These are phyloP conservation scores for Sceloporus tristichus DNA, from an alignment of 2,113 vertebrate genomes.

Conservation along the genomic window DNA sequence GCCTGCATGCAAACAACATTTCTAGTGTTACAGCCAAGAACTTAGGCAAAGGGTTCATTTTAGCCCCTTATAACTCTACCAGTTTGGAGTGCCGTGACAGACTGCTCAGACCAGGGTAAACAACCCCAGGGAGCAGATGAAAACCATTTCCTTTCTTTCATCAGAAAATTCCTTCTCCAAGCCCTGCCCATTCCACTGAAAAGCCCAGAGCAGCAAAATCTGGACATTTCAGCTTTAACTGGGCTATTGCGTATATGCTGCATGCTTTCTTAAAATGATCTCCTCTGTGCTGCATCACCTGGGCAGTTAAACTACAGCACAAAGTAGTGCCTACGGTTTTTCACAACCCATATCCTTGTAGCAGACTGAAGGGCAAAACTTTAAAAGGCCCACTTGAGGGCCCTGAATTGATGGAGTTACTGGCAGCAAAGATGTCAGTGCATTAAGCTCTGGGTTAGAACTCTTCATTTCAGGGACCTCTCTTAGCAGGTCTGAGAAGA, in stretches of 20 bases:
- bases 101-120: constrained; percentile 54
- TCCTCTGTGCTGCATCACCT: constrained; percentile 49
- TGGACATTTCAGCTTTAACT: constrained; percentile 16
- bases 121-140: constrained; percentile 51
- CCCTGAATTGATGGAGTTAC: constrained; percentile 24
- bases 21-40: not conserved
- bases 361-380: not conserved
- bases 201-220: constrained; percentile 6
- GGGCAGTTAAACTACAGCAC: constrained; percentile 47
- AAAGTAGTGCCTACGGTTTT: constrained; percentile 26
- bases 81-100: constrained; percentile 7
- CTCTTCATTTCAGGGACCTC: not conserved
- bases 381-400: constrained; percentile 30
- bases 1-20: not conserved
- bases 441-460: not conserved
- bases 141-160: constrained; percentile 69
- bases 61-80: constrained; percentile 10
- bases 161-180: constrained; percentile 63
- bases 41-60: not conserved
- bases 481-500: no score
- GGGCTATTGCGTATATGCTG: not conserved
- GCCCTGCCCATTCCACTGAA: not conserved
- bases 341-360: not conserved
- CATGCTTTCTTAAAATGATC: constrained; percentile 21
- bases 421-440: not conserved